These are phyloP conservation scores for Agrotis segetum DNA, from an alignment of 2,888 invertebrate genomes.

Conservation along the genomic window DNA sequence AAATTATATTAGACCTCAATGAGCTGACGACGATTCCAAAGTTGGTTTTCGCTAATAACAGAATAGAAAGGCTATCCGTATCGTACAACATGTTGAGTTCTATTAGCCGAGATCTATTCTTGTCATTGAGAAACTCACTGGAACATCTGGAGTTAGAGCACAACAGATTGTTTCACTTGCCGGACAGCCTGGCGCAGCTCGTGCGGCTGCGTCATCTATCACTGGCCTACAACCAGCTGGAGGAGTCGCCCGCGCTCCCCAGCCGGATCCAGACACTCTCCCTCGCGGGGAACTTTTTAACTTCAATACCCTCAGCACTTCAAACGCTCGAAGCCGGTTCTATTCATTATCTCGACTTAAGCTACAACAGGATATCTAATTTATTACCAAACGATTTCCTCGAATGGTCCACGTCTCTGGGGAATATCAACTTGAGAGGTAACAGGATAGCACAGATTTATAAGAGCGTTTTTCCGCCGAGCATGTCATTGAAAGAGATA, in stretches of 20 bases:
- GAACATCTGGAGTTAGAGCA: conserved; percentile 96
- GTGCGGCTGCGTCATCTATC: conserved; percentile 95
- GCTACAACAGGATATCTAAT: conserved; percentile 96
- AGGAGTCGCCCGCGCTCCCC: conserved; percentile 92
- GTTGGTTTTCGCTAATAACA: conserved; percentile 93
- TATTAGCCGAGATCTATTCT: conserved; percentile 94
- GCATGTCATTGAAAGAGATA: conserved; percentile 95
- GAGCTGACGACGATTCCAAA: conserved; percentile 93
- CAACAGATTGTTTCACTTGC: conserved; percentile 93
- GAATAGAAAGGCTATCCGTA: conserved; percentile 94
- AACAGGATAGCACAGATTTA: conserved; percentile 95
- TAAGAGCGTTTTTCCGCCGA: conserved; percentile 93
- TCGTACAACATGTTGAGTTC: conserved; percentile 94
- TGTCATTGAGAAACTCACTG: conserved; percentile 93
- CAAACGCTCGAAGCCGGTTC: conserved; percentile 94
- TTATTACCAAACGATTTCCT: conserved; percentile 94
- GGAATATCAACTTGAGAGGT: conserved; percentile 95
- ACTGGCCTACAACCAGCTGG: conserved; percentile 94
- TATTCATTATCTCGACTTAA: conserved; percentile 95
- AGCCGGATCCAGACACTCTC: conserved; percentile 94
- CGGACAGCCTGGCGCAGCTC: conserved; percentile 93
- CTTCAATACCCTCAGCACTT: conserved; percentile 93
- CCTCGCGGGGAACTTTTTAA: conserved; percentile 95
- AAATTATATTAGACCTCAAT: conserved; percentile 96
- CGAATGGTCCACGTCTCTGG: conserved; percentile 95